Percentiles rank a stretch among this genome's conserved stretches.
Conservation (phyloP, 2,888 invertebrate genomes). For the Elmis aenea region DNA sequence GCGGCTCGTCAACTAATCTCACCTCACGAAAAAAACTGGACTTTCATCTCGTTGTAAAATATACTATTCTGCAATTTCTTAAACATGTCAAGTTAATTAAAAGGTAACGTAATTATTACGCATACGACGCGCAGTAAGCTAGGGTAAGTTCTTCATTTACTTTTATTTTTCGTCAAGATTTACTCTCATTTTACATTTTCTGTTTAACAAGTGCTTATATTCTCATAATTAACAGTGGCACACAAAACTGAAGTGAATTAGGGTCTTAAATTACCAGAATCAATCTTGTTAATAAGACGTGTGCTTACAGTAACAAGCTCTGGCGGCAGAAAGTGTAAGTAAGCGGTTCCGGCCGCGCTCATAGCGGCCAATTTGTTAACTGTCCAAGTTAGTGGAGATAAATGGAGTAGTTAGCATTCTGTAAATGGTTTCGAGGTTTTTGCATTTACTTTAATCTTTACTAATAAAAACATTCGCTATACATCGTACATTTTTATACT, state of each 20-base stretch:
- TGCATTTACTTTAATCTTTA: slow-evolving; percentile 21
- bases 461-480: slow-evolving; percentile 12
- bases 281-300: slow-evolving; percentile 44
- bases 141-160: too few relatives aligned
- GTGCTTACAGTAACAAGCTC: slow-evolving; percentile 36
- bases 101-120: too few relatives aligned
- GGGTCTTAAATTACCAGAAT: slow-evolving; percentile 35
- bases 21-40: too few relatives aligned
- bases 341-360: slow-evolving; percentile 38
- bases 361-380: slow-evolving; percentile 43
- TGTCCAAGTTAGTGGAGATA: slow-evolving; percentile 40
- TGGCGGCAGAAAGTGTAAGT: slow-evolving; percentile 41
- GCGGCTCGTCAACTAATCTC: too few relatives aligned
- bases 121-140: too few relatives aligned
- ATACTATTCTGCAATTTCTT: too few relatives aligned
- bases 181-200: too few relatives aligned
- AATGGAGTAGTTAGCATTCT: slow-evolving; percentile 34
- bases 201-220: too few relatives aligned
- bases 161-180: too few relatives aligned
- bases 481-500: neutral
- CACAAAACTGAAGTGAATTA: slow-evolving; percentile 32
- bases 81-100: too few relatives aligned
- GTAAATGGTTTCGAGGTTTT: slow-evolving; percentile 25
- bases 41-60: too few relatives aligned
- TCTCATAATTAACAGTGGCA: slow-evolving; percentile 31